Conservation (phyloP, 2,888 invertebrate genomes). For the Caenorhabditis sp. region DNA sequence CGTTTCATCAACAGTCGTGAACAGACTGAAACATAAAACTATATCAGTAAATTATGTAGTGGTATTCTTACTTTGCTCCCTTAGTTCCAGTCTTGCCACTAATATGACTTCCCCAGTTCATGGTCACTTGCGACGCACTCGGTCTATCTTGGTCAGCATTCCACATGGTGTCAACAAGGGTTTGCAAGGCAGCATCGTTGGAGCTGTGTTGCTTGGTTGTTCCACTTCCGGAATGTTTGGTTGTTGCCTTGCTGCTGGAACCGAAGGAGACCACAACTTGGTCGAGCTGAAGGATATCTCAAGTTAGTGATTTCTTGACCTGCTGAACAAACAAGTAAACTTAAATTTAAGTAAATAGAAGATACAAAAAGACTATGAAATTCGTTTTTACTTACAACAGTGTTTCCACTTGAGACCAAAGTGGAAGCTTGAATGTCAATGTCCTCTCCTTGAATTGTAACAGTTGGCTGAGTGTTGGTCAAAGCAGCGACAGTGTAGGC, state of each 20-base stretch:
- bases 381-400: conserved; percentile 63
- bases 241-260: conserved; percentile 38
- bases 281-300: conserved; percentile 44
- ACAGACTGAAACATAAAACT: conserved; percentile 69
- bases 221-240: conserved; percentile 49
- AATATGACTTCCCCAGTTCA: conserved; percentile 78
- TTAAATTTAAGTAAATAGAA: no score
- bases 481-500: conserved; percentile 79
- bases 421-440: conserved; percentile 62
- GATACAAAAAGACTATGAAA: no score
- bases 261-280: conserved; percentile 54
- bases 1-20: conserved; percentile 76
- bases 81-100: conserved; percentile 66
- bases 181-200: conserved; percentile 66
- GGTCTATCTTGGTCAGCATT: conserved; percentile 77
- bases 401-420: conserved; percentile 35
- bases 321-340: neutral
- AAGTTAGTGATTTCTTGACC: neutral
- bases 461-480: conserved; percentile 56
- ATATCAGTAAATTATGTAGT: no score
- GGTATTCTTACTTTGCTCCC: conserved; percentile 61
- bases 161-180: conserved; percentile 76
- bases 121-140: conserved; percentile 64
- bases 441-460: conserved; percentile 53
- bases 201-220: conserved; percentile 63